Evolutionary conservation across 2,113 vertebrate species (phyloP).

Genomic region (Brachirus orientalis): DNA sequence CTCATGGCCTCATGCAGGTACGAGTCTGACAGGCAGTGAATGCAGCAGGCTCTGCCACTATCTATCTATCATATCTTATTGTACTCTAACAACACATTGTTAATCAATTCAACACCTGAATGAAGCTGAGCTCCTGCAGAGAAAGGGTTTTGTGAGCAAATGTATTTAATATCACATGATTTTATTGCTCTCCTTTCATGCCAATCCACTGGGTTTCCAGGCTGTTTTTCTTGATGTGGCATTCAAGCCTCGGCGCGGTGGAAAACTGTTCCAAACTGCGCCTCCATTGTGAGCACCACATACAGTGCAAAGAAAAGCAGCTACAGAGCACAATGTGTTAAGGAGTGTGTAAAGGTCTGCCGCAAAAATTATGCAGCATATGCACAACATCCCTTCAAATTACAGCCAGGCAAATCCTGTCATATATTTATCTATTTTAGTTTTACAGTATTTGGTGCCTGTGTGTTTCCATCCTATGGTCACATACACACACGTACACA

Average conservation of each 20-base stretch:
- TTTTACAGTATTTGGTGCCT: too few relatives aligned
- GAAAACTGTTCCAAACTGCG: conserved; percentile 13
- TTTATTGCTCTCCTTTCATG: conserved; percentile 66
- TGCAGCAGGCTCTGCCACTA: conserved; percentile 30
- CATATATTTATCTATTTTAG: too few relatives aligned
- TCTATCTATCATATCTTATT: conserved; percentile 59
- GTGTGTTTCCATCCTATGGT: too few relatives aligned
- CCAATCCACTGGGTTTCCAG: conserved; percentile 26
- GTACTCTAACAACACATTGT: conserved; percentile 62
- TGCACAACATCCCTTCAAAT: background rate
- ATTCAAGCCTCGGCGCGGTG: conserved; percentile 22
- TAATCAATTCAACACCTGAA: conserved; percentile 62
- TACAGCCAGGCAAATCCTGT: background rate
- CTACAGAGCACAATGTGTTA: conserved; percentile 15
- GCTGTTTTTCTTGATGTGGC: conserved; percentile 50
- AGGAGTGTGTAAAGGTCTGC: background rate
- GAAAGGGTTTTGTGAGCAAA: conserved; percentile 56
- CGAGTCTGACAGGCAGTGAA: conserved; percentile 39
- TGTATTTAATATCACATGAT: conserved; percentile 63
- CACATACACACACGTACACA: too few relatives aligned
- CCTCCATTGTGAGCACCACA: conserved; percentile 22
- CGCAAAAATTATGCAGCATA: background rate
- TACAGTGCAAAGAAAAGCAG: conserved; percentile 17
- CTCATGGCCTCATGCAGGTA: conserved; percentile 22
- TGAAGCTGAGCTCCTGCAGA: conserved; percentile 49